phyloP scores from a whole-genome alignment of 2,888 invertebrate genomes.

The Nymphalis urticae region DNA sequence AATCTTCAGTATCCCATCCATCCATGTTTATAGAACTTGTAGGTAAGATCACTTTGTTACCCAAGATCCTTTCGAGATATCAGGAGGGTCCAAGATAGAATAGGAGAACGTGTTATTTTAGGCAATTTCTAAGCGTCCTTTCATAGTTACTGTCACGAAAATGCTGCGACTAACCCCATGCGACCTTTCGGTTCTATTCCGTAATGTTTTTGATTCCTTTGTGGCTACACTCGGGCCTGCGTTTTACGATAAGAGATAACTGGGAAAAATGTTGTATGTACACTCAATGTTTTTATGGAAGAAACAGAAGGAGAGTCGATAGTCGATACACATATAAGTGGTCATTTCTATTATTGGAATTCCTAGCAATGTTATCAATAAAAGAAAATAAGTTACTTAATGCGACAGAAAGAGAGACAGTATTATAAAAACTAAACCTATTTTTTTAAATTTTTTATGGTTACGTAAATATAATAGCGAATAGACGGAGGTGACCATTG shows the following conservation, averaged over 20 bases:
- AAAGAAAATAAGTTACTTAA: neutral
- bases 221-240: neutral
- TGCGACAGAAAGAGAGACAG: too few species aligned
- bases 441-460: too few species aligned
- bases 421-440: too few species aligned
- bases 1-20: conserved; percentile 13
- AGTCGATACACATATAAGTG: neutral
- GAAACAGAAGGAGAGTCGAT: neutral
- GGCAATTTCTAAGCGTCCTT: conserved; percentile 36
- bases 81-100: conserved; percentile 34
- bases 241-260: conserved; percentile 5
- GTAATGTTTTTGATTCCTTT: neutral
- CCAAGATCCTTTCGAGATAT: conserved; percentile 35
- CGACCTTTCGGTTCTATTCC: neutral
- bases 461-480: too few species aligned
- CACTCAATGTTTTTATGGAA: neutral
- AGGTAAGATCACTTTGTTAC: conserved; percentile 18
- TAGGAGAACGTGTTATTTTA: conserved; percentile 39
- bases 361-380: neutral
- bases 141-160: conserved; percentile 7
- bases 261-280: neutral
- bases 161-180: neutral
- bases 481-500: too few species aligned
- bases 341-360: neutral
- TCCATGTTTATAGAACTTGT: conserved; percentile 5